Evolutionary conservation across 2,797 vertebrate species (phyloP).

Genomic region (Chelidonichthys spinosus): DNA sequence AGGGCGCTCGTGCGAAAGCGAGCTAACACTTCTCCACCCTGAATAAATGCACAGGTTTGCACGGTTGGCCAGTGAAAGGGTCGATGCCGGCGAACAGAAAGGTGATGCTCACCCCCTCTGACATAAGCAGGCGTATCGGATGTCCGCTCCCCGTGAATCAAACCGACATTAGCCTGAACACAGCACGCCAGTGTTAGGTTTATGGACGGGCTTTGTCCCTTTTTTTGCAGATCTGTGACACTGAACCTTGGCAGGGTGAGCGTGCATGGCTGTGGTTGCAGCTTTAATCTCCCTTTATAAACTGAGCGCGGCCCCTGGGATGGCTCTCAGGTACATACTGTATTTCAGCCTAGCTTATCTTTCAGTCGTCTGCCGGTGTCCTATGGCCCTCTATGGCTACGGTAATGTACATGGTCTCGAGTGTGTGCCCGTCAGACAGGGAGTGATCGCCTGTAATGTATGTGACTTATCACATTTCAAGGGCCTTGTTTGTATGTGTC

Average conservation of each 20-base stretch:
- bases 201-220: slow-evolving; percentile 58
- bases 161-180: slow-evolving; percentile 34
- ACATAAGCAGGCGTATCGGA: slow-evolving; percentile 44
- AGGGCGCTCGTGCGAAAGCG: slow-evolving; percentile 8
- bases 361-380: slow-evolving; percentile 63
- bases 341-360: slow-evolving; percentile 72
- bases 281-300: slow-evolving; percentile 58
- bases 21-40: slow-evolving; percentile 17
- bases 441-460: slow-evolving; percentile 29
- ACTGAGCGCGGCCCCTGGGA: slow-evolving; percentile 52
- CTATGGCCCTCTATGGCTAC: slow-evolving; percentile 41
- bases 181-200: slow-evolving; percentile 53
- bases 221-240: slow-evolving; percentile 56
- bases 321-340: slow-evolving; percentile 61
- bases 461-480: slow-evolving; percentile 25
- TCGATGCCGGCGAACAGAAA: slow-evolving; percentile 36
- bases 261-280: slow-evolving; percentile 47
- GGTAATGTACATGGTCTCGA: slow-evolving; percentile 59
- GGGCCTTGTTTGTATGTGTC: slow-evolving; percentile 24
- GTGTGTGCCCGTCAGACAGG: slow-evolving; percentile 42
- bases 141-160: slow-evolving; percentile 28
- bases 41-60: slow-evolving; percentile 13
- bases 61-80: slow-evolving; percentile 11
- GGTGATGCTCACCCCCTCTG: slow-evolving; percentile 39
- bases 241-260: slow-evolving; percentile 55